Evolutionary conservation across 2,888 invertebrate genomes (phyloP).

Genomic region (Argyra leucocephala): DNA sequence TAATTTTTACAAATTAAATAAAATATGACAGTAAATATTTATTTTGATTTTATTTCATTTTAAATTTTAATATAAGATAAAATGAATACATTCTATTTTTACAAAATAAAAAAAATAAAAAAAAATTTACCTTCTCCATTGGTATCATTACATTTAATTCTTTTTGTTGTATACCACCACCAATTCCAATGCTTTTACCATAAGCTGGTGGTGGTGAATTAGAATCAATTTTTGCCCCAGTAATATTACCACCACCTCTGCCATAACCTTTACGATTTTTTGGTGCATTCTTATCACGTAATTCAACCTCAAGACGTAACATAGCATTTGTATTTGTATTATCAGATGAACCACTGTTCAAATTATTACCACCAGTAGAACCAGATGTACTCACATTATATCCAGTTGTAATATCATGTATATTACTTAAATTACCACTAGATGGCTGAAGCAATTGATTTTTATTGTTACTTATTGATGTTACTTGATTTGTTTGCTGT

Average conservation of each 20-base stretch:
- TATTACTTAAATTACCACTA: conserved; percentile 12
- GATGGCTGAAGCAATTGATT: conserved; percentile 13
- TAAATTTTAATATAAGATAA: too few species aligned
- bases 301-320: conserved; percentile 43
- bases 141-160: conserved; percentile 51
- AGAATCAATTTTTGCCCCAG: conserved; percentile 17
- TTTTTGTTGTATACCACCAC: conserved; percentile 40
- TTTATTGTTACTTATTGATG: conserved; percentile 17
- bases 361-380: conserved; percentile 33
- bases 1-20: too few species aligned
- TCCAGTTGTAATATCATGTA: conserved; percentile 1
- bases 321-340: conserved; percentile 40
- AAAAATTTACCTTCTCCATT: conserved; percentile 50
- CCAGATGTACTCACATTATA: conserved; percentile 22
- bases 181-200: too few species aligned
- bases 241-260: conserved; percentile 18
- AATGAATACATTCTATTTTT: too few species aligned
- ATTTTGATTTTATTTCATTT: too few species aligned
- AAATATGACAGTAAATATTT: too few species aligned
- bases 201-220: conserved; percentile 26
- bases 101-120: neutral
- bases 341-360: conserved; percentile 44
- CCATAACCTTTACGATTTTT: conserved; percentile 38
- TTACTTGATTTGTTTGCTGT: conserved; percentile 19
- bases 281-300: conserved; percentile 44